These are phyloP conservation scores for Caenorhabditis brenneri DNA, from an alignment of 1,140 invertebrate genomes.

Conservation along the genomic window DNA sequence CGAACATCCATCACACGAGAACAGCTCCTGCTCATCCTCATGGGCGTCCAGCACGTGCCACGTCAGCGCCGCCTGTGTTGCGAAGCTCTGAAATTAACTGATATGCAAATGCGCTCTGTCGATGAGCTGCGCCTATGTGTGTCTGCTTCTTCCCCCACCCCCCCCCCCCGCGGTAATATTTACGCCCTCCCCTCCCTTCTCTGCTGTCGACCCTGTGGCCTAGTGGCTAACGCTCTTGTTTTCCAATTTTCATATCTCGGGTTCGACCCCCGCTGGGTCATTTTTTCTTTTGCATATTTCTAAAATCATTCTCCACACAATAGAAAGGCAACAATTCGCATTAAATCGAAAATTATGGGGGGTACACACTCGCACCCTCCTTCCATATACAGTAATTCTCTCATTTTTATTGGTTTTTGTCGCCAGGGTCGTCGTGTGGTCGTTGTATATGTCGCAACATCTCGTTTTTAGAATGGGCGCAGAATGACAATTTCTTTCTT, in stretches of 20 bases:
- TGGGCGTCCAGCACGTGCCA: constrained; percentile 53
- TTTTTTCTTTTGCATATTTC: too few relatives aligned
- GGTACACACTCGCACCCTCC: too few relatives aligned
- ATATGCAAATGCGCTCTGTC: too few relatives aligned
- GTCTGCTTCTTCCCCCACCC: too few relatives aligned
- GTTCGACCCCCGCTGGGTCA: too few relatives aligned
- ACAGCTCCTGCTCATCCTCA: constrained; percentile 43
- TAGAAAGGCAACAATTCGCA: not conserved
- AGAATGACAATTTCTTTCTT: not conserved
- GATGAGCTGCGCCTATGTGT: too few relatives aligned
- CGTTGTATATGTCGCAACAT: constrained; percentile 16
- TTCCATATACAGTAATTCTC: constrained; percentile 40
- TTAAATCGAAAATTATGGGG: constrained; percentile 17
- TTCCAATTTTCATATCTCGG: too few relatives aligned
- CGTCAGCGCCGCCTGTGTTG: constrained; percentile 50
- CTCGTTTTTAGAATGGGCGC: constrained; percentile 14
- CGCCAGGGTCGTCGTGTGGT: not conserved
- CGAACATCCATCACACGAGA: constrained; percentile 50
- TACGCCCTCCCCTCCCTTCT: not conserved
- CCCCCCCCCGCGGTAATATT: too few relatives aligned
- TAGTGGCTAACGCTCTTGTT: too few relatives aligned
- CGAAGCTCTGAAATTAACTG: constrained; percentile 34
- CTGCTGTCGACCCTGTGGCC: too few relatives aligned
- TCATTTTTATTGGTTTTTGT: constrained; percentile 44
- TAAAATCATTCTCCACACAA: not conserved